Evolutionary conservation across 2,797 vertebrate genomes (phyloP), one percentile per base, ranked within the genome.

Genomic region (Leptatherina wallacei): DNA sequence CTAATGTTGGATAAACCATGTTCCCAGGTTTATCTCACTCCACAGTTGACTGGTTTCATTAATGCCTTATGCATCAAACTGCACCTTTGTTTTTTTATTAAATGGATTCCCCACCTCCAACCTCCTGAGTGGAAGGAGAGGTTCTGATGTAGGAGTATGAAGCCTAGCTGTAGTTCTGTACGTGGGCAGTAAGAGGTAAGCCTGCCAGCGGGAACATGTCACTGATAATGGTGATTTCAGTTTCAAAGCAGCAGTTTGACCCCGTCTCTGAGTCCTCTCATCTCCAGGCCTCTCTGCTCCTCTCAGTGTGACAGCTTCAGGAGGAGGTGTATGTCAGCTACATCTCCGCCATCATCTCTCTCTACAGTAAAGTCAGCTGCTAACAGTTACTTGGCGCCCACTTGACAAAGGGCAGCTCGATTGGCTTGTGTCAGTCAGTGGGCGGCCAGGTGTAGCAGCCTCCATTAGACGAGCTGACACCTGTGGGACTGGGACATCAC

Each of bases 391-490:
- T 69, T 18, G 52, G 65, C 59, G 74, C 65, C 77, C 8, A 57
- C 62, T 71, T 79, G 76, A 86, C 33, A 70, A 69, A 61, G 72
- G 77, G 69, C 36, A 13, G 36, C 65, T 73, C 33, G 4, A 64
- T 69, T 89, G 89, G 87, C 87, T 92, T 81, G 83, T 92, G 93
- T 90, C 93, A 89, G 88, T 94, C 91, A 89, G 81, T 1, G 79
- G 66, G 81, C 75, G 56, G 84, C 87, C 88, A 85, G 83, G 83
- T 85, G 89, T 81, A 75, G 74, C 67, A 70, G 75, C 78, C 85
- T 91, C 89, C 88, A 91, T 93, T 92, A 93, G 85, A 77, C 80
- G 74, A 78, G 82, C 82, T 90, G 91, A 88, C 88, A 92, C 87
- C 75, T 73, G 74, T 69, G 66, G 73, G 79, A 77, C 71, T 10